Evolutionary conservation across 2,113 vertebrate species (phyloP).

Genomic region (Pangasianodon hypophthalmus): DNA sequence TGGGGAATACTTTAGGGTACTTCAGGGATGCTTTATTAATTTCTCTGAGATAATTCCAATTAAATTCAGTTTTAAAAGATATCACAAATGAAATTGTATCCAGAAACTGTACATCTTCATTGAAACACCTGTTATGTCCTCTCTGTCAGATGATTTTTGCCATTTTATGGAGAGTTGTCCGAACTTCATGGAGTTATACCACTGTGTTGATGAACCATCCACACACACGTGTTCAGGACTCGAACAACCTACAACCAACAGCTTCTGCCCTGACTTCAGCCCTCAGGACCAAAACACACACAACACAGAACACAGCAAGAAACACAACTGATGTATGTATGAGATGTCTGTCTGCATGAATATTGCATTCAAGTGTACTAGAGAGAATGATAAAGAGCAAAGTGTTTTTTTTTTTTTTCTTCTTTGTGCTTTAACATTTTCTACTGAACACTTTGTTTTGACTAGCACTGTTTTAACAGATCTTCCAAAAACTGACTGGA

Average conservation of each 20-base stretch:
- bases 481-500: background rate
- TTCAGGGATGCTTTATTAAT: background rate
- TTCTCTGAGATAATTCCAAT: background rate
- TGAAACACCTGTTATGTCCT: background rate
- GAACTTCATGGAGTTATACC: slow-evolving; percentile 78
- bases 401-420: background rate
- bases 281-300: slow-evolving; percentile 65
- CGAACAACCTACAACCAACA: slow-evolving; percentile 62
- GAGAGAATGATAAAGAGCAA: background rate
- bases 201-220: slow-evolving; percentile 69
- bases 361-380: background rate
- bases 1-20: background rate
- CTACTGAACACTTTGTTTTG: background rate
- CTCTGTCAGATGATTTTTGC: slow-evolving; percentile 77
- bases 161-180: slow-evolving; percentile 76
- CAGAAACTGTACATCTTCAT: background rate
- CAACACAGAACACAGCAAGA: slow-evolving; percentile 67
- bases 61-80: background rate
- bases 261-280: slow-evolving; percentile 84
- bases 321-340: slow-evolving; percentile 67
- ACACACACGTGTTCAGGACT: slow-evolving; percentile 44
- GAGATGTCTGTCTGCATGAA: background rate
- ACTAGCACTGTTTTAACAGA: background rate
- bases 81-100: too few relatives aligned
- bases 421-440: background rate